Conservation (phyloP, 2,113 vertebrate genomes). For the Charadrius vociferus region DNA sequence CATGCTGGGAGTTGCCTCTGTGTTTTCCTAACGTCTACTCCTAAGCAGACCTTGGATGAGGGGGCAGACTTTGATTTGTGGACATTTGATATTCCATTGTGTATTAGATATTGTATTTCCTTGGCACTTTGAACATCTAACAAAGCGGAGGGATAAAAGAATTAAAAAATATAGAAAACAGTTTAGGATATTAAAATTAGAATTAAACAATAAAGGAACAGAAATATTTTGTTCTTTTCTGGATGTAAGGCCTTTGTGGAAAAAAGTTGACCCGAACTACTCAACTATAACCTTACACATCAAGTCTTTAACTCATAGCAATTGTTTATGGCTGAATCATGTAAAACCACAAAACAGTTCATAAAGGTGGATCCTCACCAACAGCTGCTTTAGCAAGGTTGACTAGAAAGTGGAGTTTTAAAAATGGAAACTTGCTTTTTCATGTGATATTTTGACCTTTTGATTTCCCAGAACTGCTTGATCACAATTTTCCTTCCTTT, state of each 20-base stretch:
- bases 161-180: not conserved
- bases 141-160: not conserved
- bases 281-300: not conserved
- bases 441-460: not conserved
- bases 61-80: conserved; percentile 21
- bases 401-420: not conserved
- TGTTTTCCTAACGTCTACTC: not conserved
- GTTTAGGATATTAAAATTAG: not conserved
- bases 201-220: not conserved
- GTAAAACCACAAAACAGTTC: not conserved
- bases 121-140: not conserved
- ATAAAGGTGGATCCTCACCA: not conserved
- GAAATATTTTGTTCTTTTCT: not conserved
- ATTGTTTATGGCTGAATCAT: not conserved
- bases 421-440: not conserved
- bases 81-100: not conserved
- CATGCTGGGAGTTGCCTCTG: not conserved
- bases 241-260: not conserved
- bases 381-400: not conserved
- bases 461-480: not conserved
- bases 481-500: not conserved
- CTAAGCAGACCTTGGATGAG: not conserved
- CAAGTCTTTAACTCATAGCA: not conserved
- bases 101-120: not conserved
- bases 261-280: not conserved